phyloP scores from a whole-genome alignment of 2,113 vertebrate genomes.

The Monarcha castaneiventris region DNA sequence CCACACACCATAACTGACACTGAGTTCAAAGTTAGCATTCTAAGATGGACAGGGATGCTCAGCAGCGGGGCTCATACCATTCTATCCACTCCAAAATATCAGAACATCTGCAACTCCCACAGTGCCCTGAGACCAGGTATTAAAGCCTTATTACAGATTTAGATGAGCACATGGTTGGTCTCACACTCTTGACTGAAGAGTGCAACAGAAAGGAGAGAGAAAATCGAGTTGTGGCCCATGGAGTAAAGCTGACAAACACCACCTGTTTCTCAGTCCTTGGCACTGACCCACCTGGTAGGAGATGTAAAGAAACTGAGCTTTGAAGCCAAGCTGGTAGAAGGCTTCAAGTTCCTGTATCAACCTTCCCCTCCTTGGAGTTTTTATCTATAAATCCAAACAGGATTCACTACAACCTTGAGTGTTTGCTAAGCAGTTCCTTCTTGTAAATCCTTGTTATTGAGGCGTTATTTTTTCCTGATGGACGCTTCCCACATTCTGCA shows the following conservation, averaged over 20 bases:
- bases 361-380: neutral
- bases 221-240: neutral
- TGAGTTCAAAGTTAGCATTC: neutral
- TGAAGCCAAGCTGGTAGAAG: neutral
- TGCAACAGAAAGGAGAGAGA: neutral
- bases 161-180: fast-evolving
- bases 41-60: neutral
- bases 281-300: neutral
- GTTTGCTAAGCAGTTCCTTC: neutral
- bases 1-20: neutral
- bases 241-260: neutral
- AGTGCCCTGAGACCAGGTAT: neutral
- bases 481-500: fast-evolving
- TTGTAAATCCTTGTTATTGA: neutral
- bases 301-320: neutral
- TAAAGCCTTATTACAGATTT: neutral
- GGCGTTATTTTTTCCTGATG: neutral
- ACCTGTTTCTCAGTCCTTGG: neutral
- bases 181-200: neutral
- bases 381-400: neutral
- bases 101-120: neutral
- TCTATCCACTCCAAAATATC: neutral
- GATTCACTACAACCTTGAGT: neutral
- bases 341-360: neutral
- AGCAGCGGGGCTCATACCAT: neutral